These are phyloP conservation scores for Sebastiscus albofasciatus DNA, from an alignment of 2,797 vertebrate species.

Conservation along the genomic window DNA sequence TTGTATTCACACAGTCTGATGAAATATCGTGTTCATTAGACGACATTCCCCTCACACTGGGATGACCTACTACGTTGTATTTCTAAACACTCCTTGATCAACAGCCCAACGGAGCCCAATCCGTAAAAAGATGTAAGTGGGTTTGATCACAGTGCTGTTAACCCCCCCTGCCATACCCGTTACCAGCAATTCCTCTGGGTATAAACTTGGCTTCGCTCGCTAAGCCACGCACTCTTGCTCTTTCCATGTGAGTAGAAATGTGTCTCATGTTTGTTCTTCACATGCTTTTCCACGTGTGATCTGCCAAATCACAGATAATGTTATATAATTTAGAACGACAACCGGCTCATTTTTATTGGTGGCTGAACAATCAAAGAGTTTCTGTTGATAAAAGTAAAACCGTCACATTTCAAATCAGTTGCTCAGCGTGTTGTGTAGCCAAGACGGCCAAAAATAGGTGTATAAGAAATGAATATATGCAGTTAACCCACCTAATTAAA, in stretches of 20 bases:
- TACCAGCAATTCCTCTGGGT: constrained; percentile 68
- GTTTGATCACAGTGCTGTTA: constrained; percentile 72
- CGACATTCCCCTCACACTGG: constrained; percentile 1
- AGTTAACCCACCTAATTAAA: not conserved
- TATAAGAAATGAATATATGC: not conserved
- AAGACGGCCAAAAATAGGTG: not conserved
- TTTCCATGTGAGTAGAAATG: constrained; percentile 62
- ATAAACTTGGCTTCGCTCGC: constrained; percentile 59
- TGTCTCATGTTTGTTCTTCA: constrained; percentile 65
- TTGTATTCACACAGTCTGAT: constrained; percentile 16
- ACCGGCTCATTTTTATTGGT: constrained; percentile 33
- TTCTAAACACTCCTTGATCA: constrained; percentile 57
- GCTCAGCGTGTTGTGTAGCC: not conserved
- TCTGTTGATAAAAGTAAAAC: constrained; percentile 56
- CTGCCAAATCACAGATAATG: constrained; percentile 59
- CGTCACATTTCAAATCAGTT: not conserved
- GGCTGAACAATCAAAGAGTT: constrained; percentile 47
- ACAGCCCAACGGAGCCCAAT: constrained; percentile 5
- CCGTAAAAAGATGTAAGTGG: constrained; percentile 46
- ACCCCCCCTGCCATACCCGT: constrained; percentile 47
- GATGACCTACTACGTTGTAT: constrained; percentile 45
- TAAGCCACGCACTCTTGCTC: constrained; percentile 56
- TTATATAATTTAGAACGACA: constrained; percentile 66
- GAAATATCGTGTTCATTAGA: constrained; percentile 34
- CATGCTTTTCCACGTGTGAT: constrained; percentile 59